phyloP scores from a whole-genome alignment of 1,140 invertebrate species.

The Drosophila arizonae region DNA sequence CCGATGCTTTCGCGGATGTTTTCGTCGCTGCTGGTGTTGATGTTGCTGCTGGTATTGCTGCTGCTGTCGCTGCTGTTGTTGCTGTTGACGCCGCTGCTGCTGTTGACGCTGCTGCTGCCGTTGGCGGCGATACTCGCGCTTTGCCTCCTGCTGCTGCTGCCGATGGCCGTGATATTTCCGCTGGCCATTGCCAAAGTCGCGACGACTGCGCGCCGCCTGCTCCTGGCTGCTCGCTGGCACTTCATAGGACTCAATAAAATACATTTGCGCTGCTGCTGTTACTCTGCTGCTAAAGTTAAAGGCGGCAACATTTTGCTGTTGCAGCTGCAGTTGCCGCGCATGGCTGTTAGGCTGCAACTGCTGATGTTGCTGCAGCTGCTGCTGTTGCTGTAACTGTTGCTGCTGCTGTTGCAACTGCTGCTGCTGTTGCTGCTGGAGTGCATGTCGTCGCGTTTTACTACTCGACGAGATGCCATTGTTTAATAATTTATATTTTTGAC shows the following conservation, averaged over 20 bases:
- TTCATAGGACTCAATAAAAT: slow-evolving; percentile 73
- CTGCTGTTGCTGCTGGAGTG: slow-evolving; percentile 38
- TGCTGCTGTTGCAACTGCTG: slow-evolving; percentile 43
- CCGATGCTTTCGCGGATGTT: slow-evolving; percentile 59
- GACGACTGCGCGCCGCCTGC: slow-evolving; percentile 67
- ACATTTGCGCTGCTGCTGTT: slow-evolving; percentile 39
- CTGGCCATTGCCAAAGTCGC: slow-evolving; percentile 53
- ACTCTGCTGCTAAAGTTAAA: slow-evolving; percentile 36
- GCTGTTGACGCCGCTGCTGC: slow-evolving; percentile 45
- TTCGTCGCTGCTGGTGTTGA: slow-evolving; percentile 57
- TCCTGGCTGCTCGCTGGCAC: slow-evolving; percentile 60
- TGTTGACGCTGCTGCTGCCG: slow-evolving; percentile 39
- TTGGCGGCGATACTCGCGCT: slow-evolving; percentile 40
- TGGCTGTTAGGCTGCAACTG: slow-evolving; percentile 18
- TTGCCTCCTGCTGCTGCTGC: slow-evolving; percentile 45
- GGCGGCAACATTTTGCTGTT: slow-evolving; percentile 52
- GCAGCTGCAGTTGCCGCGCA: slow-evolving; percentile 21
- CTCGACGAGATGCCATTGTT: slow-evolving; percentile 55
- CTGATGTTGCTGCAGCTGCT: slow-evolving; percentile 31
- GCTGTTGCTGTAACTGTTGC: slow-evolving; percentile 38
- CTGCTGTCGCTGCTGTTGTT: slow-evolving; percentile 48
- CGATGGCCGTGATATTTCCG: slow-evolving; percentile 54
- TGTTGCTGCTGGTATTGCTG: slow-evolving; percentile 40
- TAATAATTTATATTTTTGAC: slow-evolving; percentile 82
- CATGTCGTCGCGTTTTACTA: slow-evolving; percentile 42